Base-by-base conservation (phyloP, 2,113 vertebrate genomes). In the Esox niger region DNA sequence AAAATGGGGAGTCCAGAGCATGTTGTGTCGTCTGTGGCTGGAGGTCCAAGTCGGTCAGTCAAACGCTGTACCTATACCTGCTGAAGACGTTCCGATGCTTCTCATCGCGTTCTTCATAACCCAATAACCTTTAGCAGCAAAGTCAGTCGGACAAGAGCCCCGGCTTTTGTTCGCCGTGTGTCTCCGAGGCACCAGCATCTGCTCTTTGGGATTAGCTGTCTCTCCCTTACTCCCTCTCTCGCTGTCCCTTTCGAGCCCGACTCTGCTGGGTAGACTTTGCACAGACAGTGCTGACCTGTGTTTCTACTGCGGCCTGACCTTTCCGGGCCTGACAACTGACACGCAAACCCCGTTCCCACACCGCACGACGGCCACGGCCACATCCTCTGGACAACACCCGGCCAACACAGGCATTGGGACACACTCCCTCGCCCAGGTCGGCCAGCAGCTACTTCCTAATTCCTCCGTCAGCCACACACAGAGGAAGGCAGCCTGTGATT, bases 181-280 rank as follows among this genome's bases (percentile, higher is more conserved):
- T 57, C 21, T 66, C 43, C 43, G 63, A 62, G 66, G 66, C 33
- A 20, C 56, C 35, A 77, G 66, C 72, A 75, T 64, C 56, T 74
- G 68, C 63, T 70, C 33, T 56, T 26, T 29, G 69, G 75, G 72
- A 81, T 81, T 75, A 73, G 64, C 69, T 73, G 72, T 66, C 60
- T 43, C 29, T 33, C 55, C 1, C 25, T 57, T 26, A 4, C 26
- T 15, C 55, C 15, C 55, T 30, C 25, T 1, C 55, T 15, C 13
- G 17, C 6, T 21, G 2, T n/a, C 15, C 49, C 20, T 32, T 13
- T 1, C 27, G 43, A 59, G 74, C 70, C 59, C 70, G 63, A 46
- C 13, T 30, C 29, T 33, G 7, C 58, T 30, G n/a, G n/a, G n/a
- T n/a, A n/a, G n/a, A n/a, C n/a, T n/a, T n/a, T n/a, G 9, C 38